Evolutionary conservation across 2,797 vertebrate genomes (phyloP), one percentile per base, ranked within the genome.

Genomic region (Labeo calbasu): DNA sequence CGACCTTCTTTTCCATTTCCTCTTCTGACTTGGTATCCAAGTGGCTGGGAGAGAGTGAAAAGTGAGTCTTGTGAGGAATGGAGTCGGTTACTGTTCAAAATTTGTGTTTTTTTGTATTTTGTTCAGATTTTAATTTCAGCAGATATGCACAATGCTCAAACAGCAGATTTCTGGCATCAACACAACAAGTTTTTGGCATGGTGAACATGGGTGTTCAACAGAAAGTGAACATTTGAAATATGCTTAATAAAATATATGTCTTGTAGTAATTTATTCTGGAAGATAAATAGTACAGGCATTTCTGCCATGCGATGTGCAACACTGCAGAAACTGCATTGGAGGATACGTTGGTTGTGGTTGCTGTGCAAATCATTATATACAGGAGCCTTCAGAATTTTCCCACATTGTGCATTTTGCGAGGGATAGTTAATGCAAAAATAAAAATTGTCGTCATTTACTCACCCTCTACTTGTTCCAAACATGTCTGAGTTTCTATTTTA

Each of bases 21-120:
- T 99, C 98, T 0, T 99, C 98, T 87, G 98, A 99, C 89, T 96
- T 99, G 25, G 97, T 99, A 71, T 99, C 98, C 73, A 99, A 99
- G 91, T 99, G 98, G 98, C 92, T 99, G 28, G 98, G 98, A 84
- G 98, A 99, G 92, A 99, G 98, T 92, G 98, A 99, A 94, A 99
- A 99, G 98, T 99, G 91, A 96, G 97, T 95, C 65, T 19, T 66
- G 21, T 43, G 5, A 23, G 28, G 10, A 19, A 36, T 81, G 17
- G 19, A 46, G 4, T 5, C 15, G 2, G 12, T 36, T 40, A 36
- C 28, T 4, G 28, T 61, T 73, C 63, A 8, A 17, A 55, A 21
- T 21, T n/a, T 57, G 1, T 17, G 17, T 17, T 17, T 19, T 55
- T 55, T 57, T 57, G 53, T 57, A 8, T n/a, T 10, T 57, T 57